Evolutionary conservation across 2,888 invertebrate species (phyloP).

Genomic region (Clanis bilineata): DNA sequence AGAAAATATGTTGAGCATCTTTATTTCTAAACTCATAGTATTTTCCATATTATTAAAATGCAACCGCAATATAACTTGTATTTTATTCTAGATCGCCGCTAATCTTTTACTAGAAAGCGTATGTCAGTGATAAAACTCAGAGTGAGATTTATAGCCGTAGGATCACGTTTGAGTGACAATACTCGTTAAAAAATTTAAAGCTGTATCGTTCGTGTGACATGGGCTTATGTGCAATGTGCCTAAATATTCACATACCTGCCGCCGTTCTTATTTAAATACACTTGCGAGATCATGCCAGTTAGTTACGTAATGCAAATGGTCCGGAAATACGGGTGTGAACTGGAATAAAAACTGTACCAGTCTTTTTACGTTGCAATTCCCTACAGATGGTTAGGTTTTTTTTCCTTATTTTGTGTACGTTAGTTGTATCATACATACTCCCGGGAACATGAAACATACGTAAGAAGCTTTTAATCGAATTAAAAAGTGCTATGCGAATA

Average conservation of each 20-base stretch:
- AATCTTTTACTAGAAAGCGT: slow-evolving; percentile 8
- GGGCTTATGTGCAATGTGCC: slow-evolving; percentile 5
- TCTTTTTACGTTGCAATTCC: slow-evolving; percentile 17
- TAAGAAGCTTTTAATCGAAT: slow-evolving; percentile 10
- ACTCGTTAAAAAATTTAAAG: slow-evolving; percentile 1
- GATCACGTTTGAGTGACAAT: slow-evolving; percentile 16
- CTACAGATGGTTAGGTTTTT: background rate
- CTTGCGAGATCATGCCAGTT: background rate
- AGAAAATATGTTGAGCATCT: background rate
- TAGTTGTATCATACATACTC: background rate
- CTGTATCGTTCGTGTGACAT: background rate
- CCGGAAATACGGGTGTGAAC: slow-evolving; percentile 34
- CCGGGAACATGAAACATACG: background rate
- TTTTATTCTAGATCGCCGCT: background rate
- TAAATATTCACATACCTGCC: background rate
- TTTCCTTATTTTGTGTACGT: slow-evolving; percentile 4
- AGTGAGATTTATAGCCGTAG: slow-evolving; percentile 16
- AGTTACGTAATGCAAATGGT: slow-evolving; percentile 32
- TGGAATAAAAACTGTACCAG: slow-evolving; percentile 32
- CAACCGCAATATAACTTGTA: background rate
- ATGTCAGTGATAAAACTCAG: slow-evolving; percentile 18
- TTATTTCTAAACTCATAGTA: too few species aligned
- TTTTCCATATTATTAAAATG: background rate
- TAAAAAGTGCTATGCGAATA: background rate
- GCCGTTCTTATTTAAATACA: slow-evolving; percentile 10